Evolutionary conservation across 1,140 invertebrate genomes (phyloP), one percentile per base, ranked within the genome.

Genomic region (Thaumatotibia leucotreta): DNA sequence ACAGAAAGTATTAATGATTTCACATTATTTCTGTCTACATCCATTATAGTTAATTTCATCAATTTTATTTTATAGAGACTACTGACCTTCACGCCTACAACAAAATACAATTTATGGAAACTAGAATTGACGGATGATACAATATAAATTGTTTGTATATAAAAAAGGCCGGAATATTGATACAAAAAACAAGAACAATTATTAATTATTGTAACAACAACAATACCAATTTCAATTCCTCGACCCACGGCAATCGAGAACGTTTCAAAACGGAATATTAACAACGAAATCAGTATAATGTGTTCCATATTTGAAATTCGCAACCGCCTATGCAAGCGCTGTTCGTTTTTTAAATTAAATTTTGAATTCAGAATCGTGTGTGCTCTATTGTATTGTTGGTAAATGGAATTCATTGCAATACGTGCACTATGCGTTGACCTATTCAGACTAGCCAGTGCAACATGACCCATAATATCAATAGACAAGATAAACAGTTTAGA

Each of bases 361-460:
- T 84, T 89, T 86, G 80, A 87, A 88, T 89, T 88, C 79, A 79
- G 83, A 84, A 86, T 84, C 82, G 83, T 83, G 80, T 89, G 81
- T 87, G 84, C 79, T 84, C 82, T 84, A 88, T 88, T 89, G 87
- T 89, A 88, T 88, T 89, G 87, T 89, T 80, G 74, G 79, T 77
- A 86, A 88, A 86, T 86, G 78, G 77, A 84, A 86, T 84, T 86
- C 77, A 74, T 75, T 77, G 73, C 73, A 72, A 74, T 74, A 73
- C 71, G 68, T 69, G 73, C 82, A 84, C 76, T 82, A 77, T 83
- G 79, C 63, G 74, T 72, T 70, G 77, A 76, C 68, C 22, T 61
- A 29, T 63, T 61, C 68, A 64, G 67, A 24, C 24, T 67, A 50
- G 23, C 80, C 72, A 80, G 61, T 75, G 63, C 68, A 69, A 39